These are phyloP conservation scores for Plotosus lineatus DNA, from an alignment of 2,113 vertebrate genomes.

Conservation along the genomic window DNA sequence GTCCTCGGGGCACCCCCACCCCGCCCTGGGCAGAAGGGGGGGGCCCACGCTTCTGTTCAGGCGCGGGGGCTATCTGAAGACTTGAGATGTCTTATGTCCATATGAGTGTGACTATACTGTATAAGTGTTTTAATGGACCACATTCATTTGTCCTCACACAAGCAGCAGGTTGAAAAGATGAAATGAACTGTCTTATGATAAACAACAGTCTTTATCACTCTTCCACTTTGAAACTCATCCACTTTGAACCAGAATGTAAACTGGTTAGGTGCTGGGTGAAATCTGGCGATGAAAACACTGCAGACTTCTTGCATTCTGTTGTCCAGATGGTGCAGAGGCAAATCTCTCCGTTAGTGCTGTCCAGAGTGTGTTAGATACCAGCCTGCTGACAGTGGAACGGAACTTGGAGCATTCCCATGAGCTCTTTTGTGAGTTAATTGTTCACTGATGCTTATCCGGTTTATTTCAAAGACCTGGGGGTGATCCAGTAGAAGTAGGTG, in stretches of 20 bases:
- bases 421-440: neutral
- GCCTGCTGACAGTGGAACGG: neutral
- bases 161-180: neutral
- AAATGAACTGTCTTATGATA: neutral
- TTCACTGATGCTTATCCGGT: neutral
- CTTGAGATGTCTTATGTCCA: too few species aligned
- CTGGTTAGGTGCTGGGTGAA: neutral
- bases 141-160: neutral
- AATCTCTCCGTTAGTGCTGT: neutral
- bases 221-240: neutral
- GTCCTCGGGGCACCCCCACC: too few species aligned
- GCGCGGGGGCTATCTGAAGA: too few species aligned
- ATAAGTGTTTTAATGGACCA: too few species aligned
- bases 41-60: too few species aligned
- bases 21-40: too few species aligned
- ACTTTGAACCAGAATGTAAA: neutral
- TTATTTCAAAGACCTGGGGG: neutral
- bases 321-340: neutral
- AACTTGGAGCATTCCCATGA: neutral
- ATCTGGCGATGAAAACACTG: neutral
- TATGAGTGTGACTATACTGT: too few species aligned
- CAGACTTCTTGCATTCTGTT: neutral
- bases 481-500: neutral
- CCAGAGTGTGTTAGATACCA: neutral
- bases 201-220: neutral